Evolutionary conservation across 2,113 vertebrate genomes (phyloP), one percentile per base, ranked within the genome.

Genomic region (Cepphus grylle): DNA sequence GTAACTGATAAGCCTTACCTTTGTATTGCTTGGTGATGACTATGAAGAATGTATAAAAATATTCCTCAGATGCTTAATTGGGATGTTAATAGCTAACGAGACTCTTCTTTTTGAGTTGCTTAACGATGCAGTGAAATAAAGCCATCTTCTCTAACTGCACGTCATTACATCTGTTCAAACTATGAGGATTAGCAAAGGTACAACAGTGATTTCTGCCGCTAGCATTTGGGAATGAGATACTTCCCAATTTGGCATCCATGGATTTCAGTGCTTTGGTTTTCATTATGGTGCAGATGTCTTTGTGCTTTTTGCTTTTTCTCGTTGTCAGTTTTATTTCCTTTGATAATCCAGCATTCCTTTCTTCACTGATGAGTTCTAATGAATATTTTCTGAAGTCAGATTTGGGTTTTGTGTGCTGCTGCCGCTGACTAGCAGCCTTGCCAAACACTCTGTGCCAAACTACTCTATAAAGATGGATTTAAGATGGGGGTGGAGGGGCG

Each of bases 11-110:
- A 62, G 15, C 40, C 18, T n/a, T 71, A 15, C 36, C 40, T 43
- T 70, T 4, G 0, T 74, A 30, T 21, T 0, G 0, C 62, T 62
- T 70, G 20, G 9, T 56, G 50, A 29, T 65, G 43, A 27, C 34
- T 77, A 0, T 30, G 52, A 69, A 61, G 26, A 52, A 38, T 45
- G 11, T 47, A 2, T 47, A 61, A 61, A 32, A 83, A 38, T 40
- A 83, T 36, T 83, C 1, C 26, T 78, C 11, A 12, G 20, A 27
- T 80, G 11, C n/a, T 66, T 72, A 81, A 2, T 69, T 77, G 65
- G 34, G 22, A 32, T 62, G 11, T 32, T 86, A 62, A 58, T 65
- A 80, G 43, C 67, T 70, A 15, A 58, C 62, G 23, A 22, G 2
- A 6, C 12, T 18, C 25, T 20, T 40, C 32, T 29, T 38, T 73